A percentile compares a stretch with the other conserved stretches of the same genome.
These are phyloP conservation scores for cattle (Bos taurus) DNA, from an alignment of 2,113 vertebrate genomes.

Conservation along the genomic window ARS-UCD2.0 NC_037330.1:9097501-9098000, in stretches of 20 bases:
- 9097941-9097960: too few relatives aligned
- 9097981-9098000: too few relatives aligned
- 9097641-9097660: background rate
- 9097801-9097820: background rate
- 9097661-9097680: background rate
- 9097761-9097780: background rate
- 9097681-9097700: background rate
- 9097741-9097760: background rate
- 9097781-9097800: background rate
- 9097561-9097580: background rate
- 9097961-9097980: too few relatives aligned
- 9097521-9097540: background rate
- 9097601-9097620: background rate
- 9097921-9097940: too few relatives aligned
- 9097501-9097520: background rate
- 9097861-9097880: background rate
- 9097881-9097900: background rate
- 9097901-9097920: too few relatives aligned
- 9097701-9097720: background rate
- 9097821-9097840: background rate
- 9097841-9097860: background rate
- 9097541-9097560: background rate
- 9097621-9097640: background rate
- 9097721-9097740: background rate
- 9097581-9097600: background rate